These are phyloP conservation scores for Nasonovia ribisnigri DNA, from an alignment of 2,888 invertebrate species.

Conservation along the genomic window DNA sequence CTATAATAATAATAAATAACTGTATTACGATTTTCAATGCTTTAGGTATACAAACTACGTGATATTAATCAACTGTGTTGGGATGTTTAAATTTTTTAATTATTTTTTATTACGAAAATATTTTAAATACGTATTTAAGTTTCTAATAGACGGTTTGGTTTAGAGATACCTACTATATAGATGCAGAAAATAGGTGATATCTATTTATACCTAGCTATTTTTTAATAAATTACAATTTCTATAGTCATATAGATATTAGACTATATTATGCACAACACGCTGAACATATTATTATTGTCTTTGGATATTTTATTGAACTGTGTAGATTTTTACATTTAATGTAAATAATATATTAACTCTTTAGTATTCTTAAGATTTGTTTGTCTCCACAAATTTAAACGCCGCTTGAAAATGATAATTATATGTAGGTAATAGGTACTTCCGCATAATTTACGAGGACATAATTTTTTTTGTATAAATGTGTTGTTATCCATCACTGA, in stretches of 20 bases:
- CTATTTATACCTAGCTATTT: background rate
- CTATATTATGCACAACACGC: background rate
- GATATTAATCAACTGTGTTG: background rate
- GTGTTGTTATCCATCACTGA: slow-evolving; percentile 39
- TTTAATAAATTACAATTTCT: background rate
- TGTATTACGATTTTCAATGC: background rate
- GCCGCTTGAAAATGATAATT: background rate
- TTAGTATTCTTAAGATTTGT: background rate
- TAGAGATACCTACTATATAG: background rate
- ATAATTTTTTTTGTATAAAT: slow-evolving; percentile 1
- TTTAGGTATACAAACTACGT: background rate
- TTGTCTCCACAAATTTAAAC: background rate
- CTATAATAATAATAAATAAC: background rate
- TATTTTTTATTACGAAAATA: background rate
- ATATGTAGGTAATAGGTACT: background rate
- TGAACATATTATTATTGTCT: background rate
- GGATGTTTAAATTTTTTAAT: background rate
- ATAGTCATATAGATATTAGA: background rate
- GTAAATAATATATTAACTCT: background rate
- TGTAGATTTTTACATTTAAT: background rate
- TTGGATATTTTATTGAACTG: background rate
- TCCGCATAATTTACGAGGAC: slow-evolving; percentile 53
- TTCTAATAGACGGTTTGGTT: background rate
- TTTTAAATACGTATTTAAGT: background rate
- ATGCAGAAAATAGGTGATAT: too few relatives aligned